These are phyloP conservation scores for Carpatolechia fugitivella DNA, from an alignment of 2,888 invertebrate species.

Conservation along the genomic window DNA sequence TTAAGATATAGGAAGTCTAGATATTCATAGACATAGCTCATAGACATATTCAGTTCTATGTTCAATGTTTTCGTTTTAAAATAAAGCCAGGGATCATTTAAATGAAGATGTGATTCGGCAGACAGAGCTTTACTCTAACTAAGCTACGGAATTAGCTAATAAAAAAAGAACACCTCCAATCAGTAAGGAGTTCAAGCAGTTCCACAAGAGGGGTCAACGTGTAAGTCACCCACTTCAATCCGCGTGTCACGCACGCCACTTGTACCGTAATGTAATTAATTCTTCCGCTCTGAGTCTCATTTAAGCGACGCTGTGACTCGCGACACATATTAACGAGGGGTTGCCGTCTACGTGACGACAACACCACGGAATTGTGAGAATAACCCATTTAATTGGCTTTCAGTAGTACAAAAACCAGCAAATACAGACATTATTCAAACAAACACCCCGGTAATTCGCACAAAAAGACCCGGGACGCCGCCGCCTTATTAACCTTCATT, in stretches of 20 bases:
- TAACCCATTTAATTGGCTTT: not conserved
- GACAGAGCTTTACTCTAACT: no score
- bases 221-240: not conserved
- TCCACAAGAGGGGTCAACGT: not conserved
- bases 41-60: no score
- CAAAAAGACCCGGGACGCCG: no score
- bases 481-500: no score
- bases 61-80: no score
- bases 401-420: not conserved
- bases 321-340: slow-evolving; percentile 29
- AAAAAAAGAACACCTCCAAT: no score
- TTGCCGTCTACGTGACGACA: slow-evolving; percentile 28
- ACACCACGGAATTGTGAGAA: slow-evolving; percentile 24
- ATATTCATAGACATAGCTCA: no score
- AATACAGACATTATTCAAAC: not conserved
- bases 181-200: no score
- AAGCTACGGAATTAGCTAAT: no score
- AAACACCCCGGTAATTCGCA: not conserved
- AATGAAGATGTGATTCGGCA: no score
- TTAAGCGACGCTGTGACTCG: slow-evolving; percentile 27
- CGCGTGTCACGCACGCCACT: slow-evolving; percentile 23
- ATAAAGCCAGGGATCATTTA: no score
- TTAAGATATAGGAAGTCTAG: no score
- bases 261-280: slow-evolving; percentile 32
- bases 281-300: slow-evolving; percentile 32